phyloP scores from a whole-genome alignment of 1,140 invertebrate genomes.

The Drosophila obscura region DNA sequence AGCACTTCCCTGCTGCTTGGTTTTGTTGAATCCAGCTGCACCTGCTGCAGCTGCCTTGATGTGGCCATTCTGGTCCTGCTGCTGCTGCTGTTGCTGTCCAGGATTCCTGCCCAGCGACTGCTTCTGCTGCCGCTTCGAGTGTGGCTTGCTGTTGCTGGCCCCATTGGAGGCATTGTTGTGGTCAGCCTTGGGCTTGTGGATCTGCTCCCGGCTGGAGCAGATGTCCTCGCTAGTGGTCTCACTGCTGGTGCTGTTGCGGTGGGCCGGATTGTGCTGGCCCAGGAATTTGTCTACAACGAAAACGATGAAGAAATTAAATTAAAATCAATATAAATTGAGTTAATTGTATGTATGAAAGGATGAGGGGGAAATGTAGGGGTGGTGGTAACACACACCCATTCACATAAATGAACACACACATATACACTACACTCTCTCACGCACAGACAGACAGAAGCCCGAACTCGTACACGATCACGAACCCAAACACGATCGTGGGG shows the following conservation, averaged over 20 bases:
- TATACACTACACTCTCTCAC: background rate
- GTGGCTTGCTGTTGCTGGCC: slow-evolving; percentile 26
- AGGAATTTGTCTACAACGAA: slow-evolving; percentile 69
- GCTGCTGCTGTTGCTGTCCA: slow-evolving; percentile 16
- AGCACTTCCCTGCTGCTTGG: slow-evolving; percentile 14
- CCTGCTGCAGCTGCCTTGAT: background rate
- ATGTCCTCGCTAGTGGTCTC: slow-evolving; percentile 79
- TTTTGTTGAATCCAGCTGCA: background rate
- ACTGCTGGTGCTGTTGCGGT: slow-evolving; percentile 81
- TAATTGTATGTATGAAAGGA: background rate
- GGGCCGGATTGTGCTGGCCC: slow-evolving; percentile 70
- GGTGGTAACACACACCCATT: background rate
- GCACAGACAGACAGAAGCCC: background rate
- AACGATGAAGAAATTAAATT: background rate
- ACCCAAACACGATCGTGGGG: no score
- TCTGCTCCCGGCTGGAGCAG: slow-evolving; percentile 70
- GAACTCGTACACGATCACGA: no score
- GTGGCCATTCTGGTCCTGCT: slow-evolving; percentile 10
- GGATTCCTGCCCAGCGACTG: slow-evolving; percentile 15
- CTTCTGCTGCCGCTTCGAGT: slow-evolving; percentile 61
- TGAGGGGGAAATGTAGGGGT: no score
- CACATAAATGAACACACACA: background rate
- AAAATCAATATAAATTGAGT: slow-evolving; percentile 17
- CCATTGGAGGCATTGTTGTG: slow-evolving; percentile 16
- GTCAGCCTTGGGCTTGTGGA: slow-evolving; percentile 44